Evolutionary conservation across 2,888 invertebrate genomes (phyloP).

Genomic region (Tyria jacobaeae): DNA sequence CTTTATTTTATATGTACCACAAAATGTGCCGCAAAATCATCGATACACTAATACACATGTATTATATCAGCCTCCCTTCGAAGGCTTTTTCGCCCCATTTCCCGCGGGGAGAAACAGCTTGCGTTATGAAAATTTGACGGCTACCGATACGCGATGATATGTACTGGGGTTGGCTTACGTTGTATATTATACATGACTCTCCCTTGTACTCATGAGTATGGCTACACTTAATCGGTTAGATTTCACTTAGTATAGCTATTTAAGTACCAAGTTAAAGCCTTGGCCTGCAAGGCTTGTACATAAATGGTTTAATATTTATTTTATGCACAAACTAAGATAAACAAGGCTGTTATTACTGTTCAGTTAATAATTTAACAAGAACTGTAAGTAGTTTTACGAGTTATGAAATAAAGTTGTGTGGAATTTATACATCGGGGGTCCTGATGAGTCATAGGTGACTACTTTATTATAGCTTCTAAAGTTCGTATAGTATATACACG

Average conservation of each 20-base stretch:
- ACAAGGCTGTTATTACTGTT: background rate
- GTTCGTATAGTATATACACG: no score
- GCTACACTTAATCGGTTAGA: constrained; percentile 31
- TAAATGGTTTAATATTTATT: constrained; percentile 12
- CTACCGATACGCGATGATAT: constrained; percentile 80
- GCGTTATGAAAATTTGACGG: constrained; percentile 81
- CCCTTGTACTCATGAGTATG: constrained; percentile 30
- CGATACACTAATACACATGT: constrained; percentile 70
- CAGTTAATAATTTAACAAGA: background rate
- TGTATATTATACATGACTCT: constrained; percentile 57
- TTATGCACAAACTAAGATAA: background rate
- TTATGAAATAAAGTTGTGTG: background rate
- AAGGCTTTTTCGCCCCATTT: constrained; percentile 67
- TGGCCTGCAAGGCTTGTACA: constrained; percentile 18
- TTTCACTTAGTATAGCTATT: constrained; percentile 26
- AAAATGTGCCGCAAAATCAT: constrained; percentile 68
- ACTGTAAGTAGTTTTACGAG: background rate
- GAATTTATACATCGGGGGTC: background rate
- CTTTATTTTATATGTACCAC: constrained; percentile 34
- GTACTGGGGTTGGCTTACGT: constrained; percentile 59
- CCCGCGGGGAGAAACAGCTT: constrained; percentile 66
- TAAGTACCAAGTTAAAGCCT: constrained; percentile 6
- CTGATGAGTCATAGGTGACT: no score
- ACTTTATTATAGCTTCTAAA: no score
- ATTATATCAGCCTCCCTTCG: constrained; percentile 53